Evolutionary conservation across 2,113 vertebrate species (phyloP).

Genomic region (Rhabdornis inornatus): DNA sequence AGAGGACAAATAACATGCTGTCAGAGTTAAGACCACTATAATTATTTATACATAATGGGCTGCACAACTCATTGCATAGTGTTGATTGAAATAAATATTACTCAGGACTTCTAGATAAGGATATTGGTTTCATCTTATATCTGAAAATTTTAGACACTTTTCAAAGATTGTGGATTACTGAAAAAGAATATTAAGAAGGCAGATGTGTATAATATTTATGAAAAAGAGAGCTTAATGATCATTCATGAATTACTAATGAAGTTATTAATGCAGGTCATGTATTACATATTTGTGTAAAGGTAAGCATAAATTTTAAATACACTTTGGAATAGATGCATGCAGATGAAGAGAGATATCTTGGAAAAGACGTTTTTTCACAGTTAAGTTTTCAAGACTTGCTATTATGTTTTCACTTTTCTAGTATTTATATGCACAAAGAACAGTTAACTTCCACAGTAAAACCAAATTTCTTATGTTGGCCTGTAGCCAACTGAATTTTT

Average conservation of each 20-base stretch:
- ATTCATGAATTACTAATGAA: neutral
- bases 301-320: neutral
- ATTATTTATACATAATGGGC: neutral
- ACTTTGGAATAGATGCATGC: neutral
- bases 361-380: neutral
- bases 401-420: neutral
- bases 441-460: neutral
- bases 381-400: neutral
- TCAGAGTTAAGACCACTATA: neutral
- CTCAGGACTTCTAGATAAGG: neutral
- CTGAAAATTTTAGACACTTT: constrained; percentile 5
- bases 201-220: neutral
- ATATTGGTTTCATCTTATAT: neutral
- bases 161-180: neutral
- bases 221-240: neutral
- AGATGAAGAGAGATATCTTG: neutral
- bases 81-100: constrained; percentile 23
- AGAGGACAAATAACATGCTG: neutral
- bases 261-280: neutral
- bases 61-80: neutral
- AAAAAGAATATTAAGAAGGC: neutral
- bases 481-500: neutral
- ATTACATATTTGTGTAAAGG: neutral
- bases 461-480: neutral
- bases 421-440: neutral